phyloP scores from a whole-genome alignment of 2,888 invertebrate genomes.

The Apantesis nais region DNA sequence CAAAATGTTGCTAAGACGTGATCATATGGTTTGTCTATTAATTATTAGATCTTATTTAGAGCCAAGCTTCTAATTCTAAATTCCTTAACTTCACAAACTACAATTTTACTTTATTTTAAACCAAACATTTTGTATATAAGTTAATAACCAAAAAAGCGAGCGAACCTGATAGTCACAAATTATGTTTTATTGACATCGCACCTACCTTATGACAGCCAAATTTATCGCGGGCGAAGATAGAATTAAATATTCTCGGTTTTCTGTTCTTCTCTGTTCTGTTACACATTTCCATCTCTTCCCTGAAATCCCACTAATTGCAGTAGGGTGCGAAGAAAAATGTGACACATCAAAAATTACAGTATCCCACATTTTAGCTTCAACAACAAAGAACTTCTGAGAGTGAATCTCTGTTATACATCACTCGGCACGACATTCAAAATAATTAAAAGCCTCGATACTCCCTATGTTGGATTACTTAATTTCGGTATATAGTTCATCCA shows the following conservation, averaged over 20 bases:
- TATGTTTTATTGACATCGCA: too few relatives aligned
- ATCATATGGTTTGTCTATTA: too few relatives aligned
- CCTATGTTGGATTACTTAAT: slow-evolving; percentile 14
- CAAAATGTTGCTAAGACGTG: too few relatives aligned
- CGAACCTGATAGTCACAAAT: too few relatives aligned
- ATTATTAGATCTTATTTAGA: too few relatives aligned
- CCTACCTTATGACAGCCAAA: too few relatives aligned
- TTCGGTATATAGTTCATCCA: slow-evolving; percentile 49
- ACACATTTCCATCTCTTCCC: not conserved
- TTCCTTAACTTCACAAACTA: too few relatives aligned
- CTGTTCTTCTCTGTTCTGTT: too few relatives aligned
- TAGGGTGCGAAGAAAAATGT: not conserved
- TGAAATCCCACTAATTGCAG: not conserved
- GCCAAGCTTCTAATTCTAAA: too few relatives aligned
- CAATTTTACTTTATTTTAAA: too few relatives aligned
- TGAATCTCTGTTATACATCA: not conserved
- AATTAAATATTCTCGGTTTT: not conserved
- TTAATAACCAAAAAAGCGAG: too few relatives aligned
- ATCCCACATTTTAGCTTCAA: not conserved
- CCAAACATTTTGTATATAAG: too few relatives aligned
- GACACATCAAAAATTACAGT: not conserved
- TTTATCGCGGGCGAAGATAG: not conserved
- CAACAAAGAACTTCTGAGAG: not conserved
- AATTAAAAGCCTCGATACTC: slow-evolving; percentile 26
- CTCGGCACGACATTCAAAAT: slow-evolving; percentile 12